Percentiles rank a stretch among this genome's conserved stretches.
These are phyloP conservation scores for Gymnoscopelus microlampas DNA, from an alignment of 2,797 vertebrate species.

Conservation along the genomic window DNA sequence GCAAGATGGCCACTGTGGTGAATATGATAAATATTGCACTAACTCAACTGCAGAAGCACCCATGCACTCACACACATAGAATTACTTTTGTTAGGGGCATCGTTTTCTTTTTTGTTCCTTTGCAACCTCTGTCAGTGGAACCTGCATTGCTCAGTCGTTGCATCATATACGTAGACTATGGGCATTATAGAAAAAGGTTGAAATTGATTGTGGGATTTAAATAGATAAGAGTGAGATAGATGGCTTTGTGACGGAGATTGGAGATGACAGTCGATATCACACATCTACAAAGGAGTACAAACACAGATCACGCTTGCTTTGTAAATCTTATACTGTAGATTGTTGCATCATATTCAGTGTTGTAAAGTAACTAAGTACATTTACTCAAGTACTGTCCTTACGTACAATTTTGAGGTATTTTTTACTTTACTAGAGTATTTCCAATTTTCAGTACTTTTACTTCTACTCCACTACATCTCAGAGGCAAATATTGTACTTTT, in stretches of 20 bases:
- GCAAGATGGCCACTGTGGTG: too few relatives aligned
- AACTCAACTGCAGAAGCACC: conserved; percentile 15
- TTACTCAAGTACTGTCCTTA: too few relatives aligned
- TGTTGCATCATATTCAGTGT: conserved; percentile 14
- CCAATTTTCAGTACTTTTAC: too few relatives aligned
- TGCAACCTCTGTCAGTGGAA: conserved; percentile 30
- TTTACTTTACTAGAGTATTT: too few relatives aligned
- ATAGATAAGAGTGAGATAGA: conserved; percentile 26
- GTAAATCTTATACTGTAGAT: conserved; percentile 28
- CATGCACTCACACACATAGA: conserved; percentile 16
- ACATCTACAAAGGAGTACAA: conserved; percentile 12
- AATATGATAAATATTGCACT: too few relatives aligned
- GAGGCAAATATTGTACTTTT: conserved; percentile 1
- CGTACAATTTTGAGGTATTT: too few relatives aligned
- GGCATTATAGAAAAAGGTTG: conserved; percentile 10
- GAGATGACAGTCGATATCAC: neutral
- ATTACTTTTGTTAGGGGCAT: conserved; percentile 43
- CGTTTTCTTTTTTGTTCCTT: conserved; percentile 31
- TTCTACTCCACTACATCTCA: neutral
- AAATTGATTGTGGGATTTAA: neutral
- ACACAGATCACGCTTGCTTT: conserved; percentile 20
- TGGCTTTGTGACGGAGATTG: conserved; percentile 21
- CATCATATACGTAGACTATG: conserved; percentile 27
- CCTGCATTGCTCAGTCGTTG: conserved; percentile 31
- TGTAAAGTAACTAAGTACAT: too few relatives aligned